Evolutionary conservation across 2,888 invertebrate genomes (phyloP), one percentile per base, ranked within the genome.

Genomic region (Holacanthella duospinosa): DNA sequence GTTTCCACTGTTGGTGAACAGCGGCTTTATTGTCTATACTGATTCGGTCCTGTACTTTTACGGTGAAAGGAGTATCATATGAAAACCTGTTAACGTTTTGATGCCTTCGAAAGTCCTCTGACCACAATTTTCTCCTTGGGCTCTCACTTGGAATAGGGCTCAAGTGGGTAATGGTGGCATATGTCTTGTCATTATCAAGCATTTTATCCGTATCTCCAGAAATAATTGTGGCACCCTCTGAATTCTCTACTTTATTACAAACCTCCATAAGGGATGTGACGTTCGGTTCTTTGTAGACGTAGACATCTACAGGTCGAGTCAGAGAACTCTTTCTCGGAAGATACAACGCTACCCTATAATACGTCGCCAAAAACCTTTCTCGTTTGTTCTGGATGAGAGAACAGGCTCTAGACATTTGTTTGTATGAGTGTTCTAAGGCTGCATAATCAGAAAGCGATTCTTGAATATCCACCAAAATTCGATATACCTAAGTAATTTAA

Each of bases 1-100:
- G 80, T 75, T 95, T 89, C 83, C 92, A 88, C 78, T 96, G 95
- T 72, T 93, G 71, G 61, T 73, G 69, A 26, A 73, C 73, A 12
- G 73, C 73, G 43, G 73, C 73, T 61, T 71, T 73, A 44, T 73
- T 73, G 48, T 73, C 73, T 59, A 71, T 60, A 59, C 68, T 70
- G 54, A 73, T 71, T 28, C 63, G 66, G 55, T 71, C 71, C 54
- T 73, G 71, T 21, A 66, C 63, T 61, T 73, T 73, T 48, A 71
- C 64, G 27, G 72, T 70, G 61, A 73, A 73, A 9, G 73, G 73
- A 1, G 71, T 71, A 57, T 73, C 73, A 53, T 73, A 73, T 2
- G 71, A 69, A 57, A 73, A 73, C 43, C 64, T 68, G 29, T 67
- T 66, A 29, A 73, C 62, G 59, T 73, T 71, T 62, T 71, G 71